These are phyloP conservation scores for Hypsopygia costalis DNA, from an alignment of 2,888 invertebrate genomes.

Conservation along the genomic window DNA sequence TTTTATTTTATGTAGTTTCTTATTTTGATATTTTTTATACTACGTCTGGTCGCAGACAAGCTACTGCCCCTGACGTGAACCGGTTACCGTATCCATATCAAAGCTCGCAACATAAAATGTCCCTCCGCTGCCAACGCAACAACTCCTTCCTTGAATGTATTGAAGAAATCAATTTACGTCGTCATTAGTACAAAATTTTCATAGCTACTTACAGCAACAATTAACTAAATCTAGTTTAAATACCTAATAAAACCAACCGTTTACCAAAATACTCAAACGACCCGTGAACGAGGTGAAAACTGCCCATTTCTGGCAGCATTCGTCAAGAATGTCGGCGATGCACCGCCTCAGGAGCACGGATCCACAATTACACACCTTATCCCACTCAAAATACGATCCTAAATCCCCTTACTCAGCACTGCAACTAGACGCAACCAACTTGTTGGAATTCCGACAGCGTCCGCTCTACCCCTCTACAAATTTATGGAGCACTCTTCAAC, in stretches of 20 bases:
- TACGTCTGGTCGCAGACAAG: too few relatives aligned
- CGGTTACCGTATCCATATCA: too few relatives aligned
- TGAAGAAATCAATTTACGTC: too few relatives aligned
- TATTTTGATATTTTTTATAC: too few relatives aligned
- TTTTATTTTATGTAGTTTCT: too few relatives aligned
- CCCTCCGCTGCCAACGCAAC: too few relatives aligned
- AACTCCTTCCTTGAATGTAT: too few relatives aligned
- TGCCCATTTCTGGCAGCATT: constrained; percentile 75
- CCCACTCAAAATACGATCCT: constrained; percentile 28
- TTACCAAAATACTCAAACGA: constrained; percentile 64
- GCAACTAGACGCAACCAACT: constrained; percentile 62
- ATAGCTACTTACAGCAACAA: too few relatives aligned
- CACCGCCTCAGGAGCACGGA: constrained; percentile 35
- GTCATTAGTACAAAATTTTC: too few relatives aligned
- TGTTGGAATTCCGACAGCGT: constrained; percentile 77
- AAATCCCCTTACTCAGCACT: constrained; percentile 31
- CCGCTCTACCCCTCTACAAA: constrained; percentile 56
- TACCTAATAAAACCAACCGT: constrained; percentile 26
- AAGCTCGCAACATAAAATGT: too few relatives aligned
- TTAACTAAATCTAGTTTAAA: neutral
- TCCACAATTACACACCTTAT: constrained; percentile 46
- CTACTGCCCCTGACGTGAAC: too few relatives aligned
- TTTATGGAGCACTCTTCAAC: constrained; percentile 40
- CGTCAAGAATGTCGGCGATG: constrained; percentile 70
- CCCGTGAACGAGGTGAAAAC: constrained; percentile 68